These are phyloP conservation scores for Catalaphyllia jardinei DNA, from an alignment of 64 coral and sea anemone genomes.

Conservation along the genomic window DNA sequence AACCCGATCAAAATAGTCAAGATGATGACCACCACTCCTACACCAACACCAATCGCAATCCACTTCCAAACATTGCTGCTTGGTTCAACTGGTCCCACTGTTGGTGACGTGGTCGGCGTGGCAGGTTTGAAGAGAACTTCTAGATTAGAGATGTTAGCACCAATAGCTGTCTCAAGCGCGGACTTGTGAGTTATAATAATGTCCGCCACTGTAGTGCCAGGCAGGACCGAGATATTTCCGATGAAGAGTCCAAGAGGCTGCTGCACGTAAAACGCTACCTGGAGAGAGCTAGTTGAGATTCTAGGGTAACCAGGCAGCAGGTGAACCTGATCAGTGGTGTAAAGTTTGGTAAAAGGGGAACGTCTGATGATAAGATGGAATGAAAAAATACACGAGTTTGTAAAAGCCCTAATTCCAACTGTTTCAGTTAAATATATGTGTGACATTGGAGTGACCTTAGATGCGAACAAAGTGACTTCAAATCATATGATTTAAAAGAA, in stretches of 20 bases:
- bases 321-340: slow-evolving; percentile 32
- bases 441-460: neutral
- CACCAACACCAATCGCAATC: neutral
- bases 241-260: slow-evolving; percentile 11
- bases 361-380: neutral
- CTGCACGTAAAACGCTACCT: slow-evolving; percentile 47
- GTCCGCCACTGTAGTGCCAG: neutral
- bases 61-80: neutral
- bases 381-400: neutral
- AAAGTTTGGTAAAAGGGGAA: too few species aligned
- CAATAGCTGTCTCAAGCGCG: neutral
- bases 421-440: too few species aligned
- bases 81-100: neutral
- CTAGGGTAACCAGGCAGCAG: slow-evolving; percentile 44
- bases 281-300: neutral
- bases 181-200: neutral
- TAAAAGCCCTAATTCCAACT: neutral
- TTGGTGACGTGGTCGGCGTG: neutral
- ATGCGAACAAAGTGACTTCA: too few species aligned
- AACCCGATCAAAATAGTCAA: neutral
- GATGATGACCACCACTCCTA: slow-evolving; percentile 2
- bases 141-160: neutral
- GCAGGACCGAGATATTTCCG: neutral
- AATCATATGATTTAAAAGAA: too few species aligned
- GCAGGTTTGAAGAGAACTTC: neutral